Evolutionary conservation across 2,888 invertebrate genomes (phyloP).

Genomic region (Ceratothoa steindachneri): DNA sequence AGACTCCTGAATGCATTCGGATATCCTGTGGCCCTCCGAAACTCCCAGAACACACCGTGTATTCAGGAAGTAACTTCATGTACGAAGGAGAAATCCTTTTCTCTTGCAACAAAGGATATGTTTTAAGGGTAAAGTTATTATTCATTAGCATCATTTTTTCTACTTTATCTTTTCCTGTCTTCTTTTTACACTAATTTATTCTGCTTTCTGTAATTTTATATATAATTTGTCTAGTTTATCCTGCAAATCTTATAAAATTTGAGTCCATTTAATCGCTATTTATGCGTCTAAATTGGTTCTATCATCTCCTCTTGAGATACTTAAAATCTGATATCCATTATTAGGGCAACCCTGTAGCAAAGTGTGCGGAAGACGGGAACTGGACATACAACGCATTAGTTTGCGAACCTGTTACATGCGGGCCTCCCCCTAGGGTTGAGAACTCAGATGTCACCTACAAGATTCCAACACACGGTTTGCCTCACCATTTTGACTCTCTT

Average conservation of each 20-base stretch:
- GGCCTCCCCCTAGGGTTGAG: not conserved
- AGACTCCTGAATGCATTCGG: conserved; percentile 25
- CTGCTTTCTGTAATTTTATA: no score
- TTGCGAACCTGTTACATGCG: not conserved
- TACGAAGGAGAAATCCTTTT: conserved; percentile 32
- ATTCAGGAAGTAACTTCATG: conserved; percentile 21
- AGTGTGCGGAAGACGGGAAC: not conserved
- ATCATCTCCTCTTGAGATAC: no score
- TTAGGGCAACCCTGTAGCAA: not conserved
- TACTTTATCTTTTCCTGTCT: not conserved
- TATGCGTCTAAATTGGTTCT: no score
- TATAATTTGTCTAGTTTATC: no score
- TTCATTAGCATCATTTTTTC: no score
- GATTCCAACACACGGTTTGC: not conserved
- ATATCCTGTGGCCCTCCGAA: conserved; percentile 39
- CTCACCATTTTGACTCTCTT: not conserved
- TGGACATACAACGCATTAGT: not conserved
- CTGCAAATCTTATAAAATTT: no score
- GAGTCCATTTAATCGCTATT: no score
- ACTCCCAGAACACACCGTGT: conserved; percentile 23
- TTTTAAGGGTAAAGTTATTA: conserved; percentile 6
- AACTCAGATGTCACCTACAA: not conserved
- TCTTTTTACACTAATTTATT: no score
- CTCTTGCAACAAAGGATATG: conserved; percentile 34
- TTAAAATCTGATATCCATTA: not conserved